Percentiles rank a stretch among this genome's conserved stretches.
phyloP scores from a whole-genome alignment of 2,797 vertebrate genomes.

The Perodicticus potto region DNA sequence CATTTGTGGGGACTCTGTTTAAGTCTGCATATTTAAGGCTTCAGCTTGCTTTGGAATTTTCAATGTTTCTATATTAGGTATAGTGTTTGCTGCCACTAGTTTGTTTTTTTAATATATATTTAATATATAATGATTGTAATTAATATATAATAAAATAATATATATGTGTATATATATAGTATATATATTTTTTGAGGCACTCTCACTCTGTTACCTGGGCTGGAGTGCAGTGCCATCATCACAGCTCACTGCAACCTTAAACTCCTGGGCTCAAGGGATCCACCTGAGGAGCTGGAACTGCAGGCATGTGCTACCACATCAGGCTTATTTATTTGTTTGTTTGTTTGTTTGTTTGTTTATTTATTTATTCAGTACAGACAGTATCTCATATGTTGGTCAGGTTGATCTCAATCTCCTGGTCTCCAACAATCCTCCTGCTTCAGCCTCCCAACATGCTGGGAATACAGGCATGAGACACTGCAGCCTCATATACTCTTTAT shows the following conservation, averaged over 20 bases:
- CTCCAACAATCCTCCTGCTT: not conserved
- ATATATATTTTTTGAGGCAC: too few relatives aligned
- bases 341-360: not conserved
- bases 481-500: not conserved
- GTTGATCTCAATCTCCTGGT: not conserved
- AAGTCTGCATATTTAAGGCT: not conserved
- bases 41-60: not conserved
- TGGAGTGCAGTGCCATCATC: not conserved
- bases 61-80: not conserved
- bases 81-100: not conserved
- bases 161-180: too few relatives aligned
- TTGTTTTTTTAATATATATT: not conserved
- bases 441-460: not conserved
- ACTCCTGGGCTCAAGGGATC: not conserved
- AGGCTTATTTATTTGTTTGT: not conserved
- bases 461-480: not conserved
- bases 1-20: accelerated
- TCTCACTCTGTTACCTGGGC: not conserved
- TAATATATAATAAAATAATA: too few relatives aligned
- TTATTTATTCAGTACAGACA: not conserved
- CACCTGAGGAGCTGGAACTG: not conserved
- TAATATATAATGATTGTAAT: not conserved
- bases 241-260: not conserved
- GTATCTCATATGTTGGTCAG: not conserved
- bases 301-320: not conserved